A percentile compares a stretch with the other conserved stretches of the same genome.
phyloP scores from a whole-genome alignment of 2,888 invertebrate genomes.

The Alitta virens region DNA sequence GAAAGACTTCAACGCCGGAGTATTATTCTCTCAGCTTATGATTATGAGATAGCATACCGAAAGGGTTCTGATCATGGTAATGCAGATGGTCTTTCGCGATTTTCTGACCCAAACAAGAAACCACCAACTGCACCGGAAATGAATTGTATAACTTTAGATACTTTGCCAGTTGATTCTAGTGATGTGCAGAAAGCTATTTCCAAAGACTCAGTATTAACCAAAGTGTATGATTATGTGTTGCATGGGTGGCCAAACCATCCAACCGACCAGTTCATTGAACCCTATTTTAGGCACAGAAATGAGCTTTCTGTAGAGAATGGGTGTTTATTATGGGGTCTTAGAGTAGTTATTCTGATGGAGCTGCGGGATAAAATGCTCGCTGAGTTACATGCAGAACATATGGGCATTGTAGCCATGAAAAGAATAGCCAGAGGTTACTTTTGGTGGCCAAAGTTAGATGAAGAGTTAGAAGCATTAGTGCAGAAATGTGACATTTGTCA shows the following conservation, averaged over 20 bases:
- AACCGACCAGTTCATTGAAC: not conserved
- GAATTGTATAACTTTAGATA: not conserved
- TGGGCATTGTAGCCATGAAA: not conserved
- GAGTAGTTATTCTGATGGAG: not conserved
- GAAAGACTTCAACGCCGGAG: conserved; percentile 40
- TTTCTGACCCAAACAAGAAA: conserved; percentile 4
- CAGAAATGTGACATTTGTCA: not conserved
- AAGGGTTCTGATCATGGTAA: conserved; percentile 36
- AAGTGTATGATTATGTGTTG: not conserved
- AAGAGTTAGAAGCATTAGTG: not conserved
- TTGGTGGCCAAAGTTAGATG: not conserved
- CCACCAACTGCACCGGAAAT: not conserved
- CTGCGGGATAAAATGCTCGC: not conserved
- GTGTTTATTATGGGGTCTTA: not conserved
- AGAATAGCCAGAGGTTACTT: not conserved
- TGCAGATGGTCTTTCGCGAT: conserved; percentile 40
- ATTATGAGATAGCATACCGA: conserved; percentile 39
- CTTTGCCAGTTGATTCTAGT: not conserved
- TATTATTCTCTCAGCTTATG: conserved; percentile 40
- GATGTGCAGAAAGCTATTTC: not conserved
- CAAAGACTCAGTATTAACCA: not conserved
- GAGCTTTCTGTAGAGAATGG: not conserved
- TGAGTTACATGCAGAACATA: not conserved
- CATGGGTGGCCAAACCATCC: not conserved
- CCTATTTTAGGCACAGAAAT: not conserved